Conservation (phyloP, 2,888 invertebrate species). For the Oligia strigilis region DNA sequence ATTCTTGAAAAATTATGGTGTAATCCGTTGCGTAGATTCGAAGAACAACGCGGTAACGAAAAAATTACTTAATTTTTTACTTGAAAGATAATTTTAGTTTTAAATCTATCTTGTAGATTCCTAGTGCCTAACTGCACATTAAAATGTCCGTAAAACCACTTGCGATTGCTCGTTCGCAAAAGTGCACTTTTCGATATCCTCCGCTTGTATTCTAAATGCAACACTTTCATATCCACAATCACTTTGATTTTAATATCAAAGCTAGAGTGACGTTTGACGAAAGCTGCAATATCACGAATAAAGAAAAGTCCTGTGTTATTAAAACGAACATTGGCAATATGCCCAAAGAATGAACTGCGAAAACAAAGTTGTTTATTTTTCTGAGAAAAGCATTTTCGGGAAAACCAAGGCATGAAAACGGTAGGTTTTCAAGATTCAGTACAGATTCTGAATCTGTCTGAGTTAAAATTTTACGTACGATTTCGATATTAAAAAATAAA, state of each 20-base stretch:
- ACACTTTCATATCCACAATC: neutral
- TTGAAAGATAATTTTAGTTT: neutral
- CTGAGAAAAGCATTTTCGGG: neutral
- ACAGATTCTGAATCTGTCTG: too few relatives aligned
- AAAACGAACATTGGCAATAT: constrained; percentile 33
- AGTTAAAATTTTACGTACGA: too few relatives aligned
- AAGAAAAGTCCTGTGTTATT: constrained; percentile 27
- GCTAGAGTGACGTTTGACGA: neutral
- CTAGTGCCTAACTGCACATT: neutral
- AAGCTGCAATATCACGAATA: constrained; percentile 32
- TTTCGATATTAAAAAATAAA: too few relatives aligned
- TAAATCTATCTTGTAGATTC: neutral
- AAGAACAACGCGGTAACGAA: neutral
- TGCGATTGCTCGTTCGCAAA: neutral
- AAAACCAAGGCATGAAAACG: neutral
- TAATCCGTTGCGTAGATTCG: neutral
- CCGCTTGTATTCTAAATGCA: neutral
- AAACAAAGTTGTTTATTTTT: constrained; percentile 10
- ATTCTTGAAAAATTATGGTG: neutral
- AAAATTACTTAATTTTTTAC: neutral
- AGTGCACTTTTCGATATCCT: neutral
- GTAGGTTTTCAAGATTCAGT: too few relatives aligned
- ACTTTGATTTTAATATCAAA: constrained; percentile 2
- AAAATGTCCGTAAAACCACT: neutral
- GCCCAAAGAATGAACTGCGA: constrained; percentile 18